phyloP scores from a whole-genome alignment of 2,888 invertebrate species.

The Melieria crassipennis region DNA sequence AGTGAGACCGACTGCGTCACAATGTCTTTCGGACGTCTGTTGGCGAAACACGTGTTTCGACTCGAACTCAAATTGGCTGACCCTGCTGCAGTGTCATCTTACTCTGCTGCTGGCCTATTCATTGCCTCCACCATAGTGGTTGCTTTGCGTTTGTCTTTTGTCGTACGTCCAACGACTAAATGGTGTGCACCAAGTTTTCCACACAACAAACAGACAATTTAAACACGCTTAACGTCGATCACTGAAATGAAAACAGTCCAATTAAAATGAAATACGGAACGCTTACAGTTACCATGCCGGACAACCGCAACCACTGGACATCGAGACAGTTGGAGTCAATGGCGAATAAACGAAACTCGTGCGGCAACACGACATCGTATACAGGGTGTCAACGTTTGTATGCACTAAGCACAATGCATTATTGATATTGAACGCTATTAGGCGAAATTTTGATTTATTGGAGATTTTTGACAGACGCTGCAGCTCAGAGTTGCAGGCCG shows the following conservation, averaged over 20 bases:
- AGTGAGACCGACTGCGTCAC: no score
- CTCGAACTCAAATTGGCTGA: no score
- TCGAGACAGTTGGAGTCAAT: constrained; percentile 8
- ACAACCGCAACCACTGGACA: neutral
- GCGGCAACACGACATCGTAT: constrained; percentile 38
- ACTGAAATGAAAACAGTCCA: constrained; percentile 11
- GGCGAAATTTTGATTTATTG: no score
- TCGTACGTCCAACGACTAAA: neutral
- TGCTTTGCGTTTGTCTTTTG: neutral
- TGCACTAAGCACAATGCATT: no score
- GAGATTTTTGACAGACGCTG: no score
- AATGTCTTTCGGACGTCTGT: no score
- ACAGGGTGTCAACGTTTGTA: neutral
- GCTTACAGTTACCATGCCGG: neutral
- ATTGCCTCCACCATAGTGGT: neutral
- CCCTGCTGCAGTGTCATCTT: neutral
- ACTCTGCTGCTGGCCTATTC: neutral
- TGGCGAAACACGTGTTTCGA: no score
- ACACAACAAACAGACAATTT: neutral
- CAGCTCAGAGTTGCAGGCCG: no score
- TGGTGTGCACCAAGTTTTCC: neutral
- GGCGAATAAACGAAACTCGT: constrained; percentile 31
- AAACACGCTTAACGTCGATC: neutral
- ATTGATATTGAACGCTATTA: no score
- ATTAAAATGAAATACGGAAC: constrained; percentile 19